phyloP scores from a whole-genome alignment of 2,888 invertebrate genomes.

The Watsonalla binaria region DNA sequence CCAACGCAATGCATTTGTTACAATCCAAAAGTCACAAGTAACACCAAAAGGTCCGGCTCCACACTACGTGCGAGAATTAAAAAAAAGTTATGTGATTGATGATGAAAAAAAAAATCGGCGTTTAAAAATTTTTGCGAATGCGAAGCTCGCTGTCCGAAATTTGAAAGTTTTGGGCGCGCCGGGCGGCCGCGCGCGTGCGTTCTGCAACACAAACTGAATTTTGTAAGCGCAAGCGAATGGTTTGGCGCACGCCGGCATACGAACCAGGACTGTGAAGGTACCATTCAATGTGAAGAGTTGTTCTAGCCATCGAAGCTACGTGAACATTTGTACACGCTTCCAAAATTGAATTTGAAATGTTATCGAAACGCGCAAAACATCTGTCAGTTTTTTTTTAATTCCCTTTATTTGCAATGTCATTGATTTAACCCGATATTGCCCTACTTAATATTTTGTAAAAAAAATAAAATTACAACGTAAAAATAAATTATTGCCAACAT shows the following conservation, averaged over 20 bases:
- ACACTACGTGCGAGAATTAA: constrained; percentile 23
- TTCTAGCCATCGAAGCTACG: constrained; percentile 20
- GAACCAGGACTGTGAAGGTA: constrained; percentile 64
- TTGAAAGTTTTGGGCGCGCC: constrained; percentile 65
- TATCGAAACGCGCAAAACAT: not conserved
- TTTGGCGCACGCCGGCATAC: constrained; percentile 43
- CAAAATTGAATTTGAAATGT: constrained; percentile 7
- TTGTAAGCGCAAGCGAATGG: constrained; percentile 66
- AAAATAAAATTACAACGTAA: too few relatives aligned
- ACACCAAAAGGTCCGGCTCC: constrained; percentile 31
- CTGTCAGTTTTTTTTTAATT: not conserved
- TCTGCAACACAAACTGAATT: constrained; percentile 71
- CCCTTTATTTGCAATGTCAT: not conserved
- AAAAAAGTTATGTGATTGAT: constrained; percentile 24
- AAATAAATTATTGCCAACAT: too few relatives aligned
- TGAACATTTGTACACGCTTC: not conserved
- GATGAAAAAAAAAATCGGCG: constrained; percentile 21
- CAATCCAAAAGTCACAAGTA: constrained; percentile 63
- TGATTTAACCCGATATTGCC: not conserved
- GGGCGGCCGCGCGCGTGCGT: constrained; percentile 70
- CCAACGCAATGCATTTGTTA: constrained; percentile 64
- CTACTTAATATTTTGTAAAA: too few relatives aligned
- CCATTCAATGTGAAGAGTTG: constrained; percentile 38
- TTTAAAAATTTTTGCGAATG: constrained; percentile 29
- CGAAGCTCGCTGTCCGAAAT: constrained; percentile 52